Conservation (phyloP, 2,888 invertebrate species). For the Anorthoa munda region DNA sequence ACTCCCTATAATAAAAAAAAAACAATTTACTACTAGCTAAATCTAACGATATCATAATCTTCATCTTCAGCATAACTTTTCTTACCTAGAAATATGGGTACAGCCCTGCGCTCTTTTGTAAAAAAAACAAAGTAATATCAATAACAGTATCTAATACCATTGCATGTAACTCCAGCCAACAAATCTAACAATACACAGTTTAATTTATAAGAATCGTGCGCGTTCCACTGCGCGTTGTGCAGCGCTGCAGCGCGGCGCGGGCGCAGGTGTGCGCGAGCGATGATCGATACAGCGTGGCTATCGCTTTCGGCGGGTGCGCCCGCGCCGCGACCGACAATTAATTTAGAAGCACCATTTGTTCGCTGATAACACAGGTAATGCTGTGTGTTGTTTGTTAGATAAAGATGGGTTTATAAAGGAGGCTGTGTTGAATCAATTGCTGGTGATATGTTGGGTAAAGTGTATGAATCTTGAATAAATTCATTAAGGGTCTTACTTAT, state of each 20-base stretch:
- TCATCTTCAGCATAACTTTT: no score
- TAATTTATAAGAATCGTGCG: slow-evolving; percentile 68
- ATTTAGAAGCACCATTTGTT: slow-evolving; percentile 70
- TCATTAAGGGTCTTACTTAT: neutral
- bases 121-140: slow-evolving; percentile 46
- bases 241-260: slow-evolving; percentile 37
- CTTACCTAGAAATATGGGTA: neutral
- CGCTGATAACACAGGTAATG: slow-evolving; percentile 65
- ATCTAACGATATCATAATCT: neutral
- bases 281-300: slow-evolving; percentile 67
- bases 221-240: slow-evolving; percentile 38
- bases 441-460: neutral
- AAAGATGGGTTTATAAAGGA: slow-evolving; percentile 39
- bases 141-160: slow-evolving; percentile 52
- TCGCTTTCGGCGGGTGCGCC: slow-evolving; percentile 64
- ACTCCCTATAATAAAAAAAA: no score
- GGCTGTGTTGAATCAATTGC: neutral
- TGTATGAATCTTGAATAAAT: no score
- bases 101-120: neutral
- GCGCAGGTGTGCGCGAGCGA: slow-evolving; percentile 65
- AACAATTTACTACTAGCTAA: no score
- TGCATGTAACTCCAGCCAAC: slow-evolving; percentile 49
- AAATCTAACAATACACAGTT: slow-evolving; percentile 62
- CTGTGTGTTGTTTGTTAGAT: slow-evolving; percentile 62
- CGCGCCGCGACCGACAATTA: slow-evolving; percentile 65